A percentile compares a stretch with the other conserved stretches of the same genome.
These are phyloP conservation scores for Lithobates sylvaticus DNA, from an alignment of 2,797 vertebrate genomes.

Conservation along the genomic window DNA sequence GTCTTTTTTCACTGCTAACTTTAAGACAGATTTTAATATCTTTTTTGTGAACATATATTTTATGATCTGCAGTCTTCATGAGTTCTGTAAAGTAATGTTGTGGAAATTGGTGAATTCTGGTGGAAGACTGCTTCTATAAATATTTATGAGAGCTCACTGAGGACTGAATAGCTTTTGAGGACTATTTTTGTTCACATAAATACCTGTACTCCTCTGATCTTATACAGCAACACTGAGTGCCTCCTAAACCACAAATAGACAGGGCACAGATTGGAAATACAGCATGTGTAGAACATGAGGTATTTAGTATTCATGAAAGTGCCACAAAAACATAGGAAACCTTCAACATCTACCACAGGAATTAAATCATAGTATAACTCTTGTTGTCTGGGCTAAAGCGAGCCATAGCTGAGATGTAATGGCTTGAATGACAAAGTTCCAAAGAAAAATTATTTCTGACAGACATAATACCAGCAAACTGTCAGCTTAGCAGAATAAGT, in stretches of 20 bases:
- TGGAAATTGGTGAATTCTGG: slow-evolving; percentile 42
- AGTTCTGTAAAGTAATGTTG: slow-evolving; percentile 19
- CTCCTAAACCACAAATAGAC: slow-evolving; percentile 43
- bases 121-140: slow-evolving; percentile 42
- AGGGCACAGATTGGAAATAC: slow-evolving; percentile 46
- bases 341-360: slow-evolving; percentile 58
- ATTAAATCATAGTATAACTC: slow-evolving; percentile 56
- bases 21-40: background rate
- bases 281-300: slow-evolving; percentile 37
- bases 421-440: slow-evolving; percentile 41
- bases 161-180: slow-evolving; percentile 32
- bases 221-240: slow-evolving; percentile 19
- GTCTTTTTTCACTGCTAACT: background rate
- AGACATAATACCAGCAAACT: slow-evolving; percentile 50
- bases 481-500: slow-evolving; percentile 24
- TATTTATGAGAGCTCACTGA: slow-evolving; percentile 39
- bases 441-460: slow-evolving; percentile 49
- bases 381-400: slow-evolving; percentile 53
- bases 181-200: slow-evolving; percentile 53
- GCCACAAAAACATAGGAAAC: slow-evolving; percentile 54
- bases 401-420: slow-evolving; percentile 35
- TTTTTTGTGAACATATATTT: slow-evolving; percentile 12
- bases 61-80: slow-evolving; percentile 28
- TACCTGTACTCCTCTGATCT: slow-evolving; percentile 37
- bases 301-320: slow-evolving; percentile 56